Conservation (phyloP, 2,113 vertebrate genomes). For the Bos indicus region DNA sequence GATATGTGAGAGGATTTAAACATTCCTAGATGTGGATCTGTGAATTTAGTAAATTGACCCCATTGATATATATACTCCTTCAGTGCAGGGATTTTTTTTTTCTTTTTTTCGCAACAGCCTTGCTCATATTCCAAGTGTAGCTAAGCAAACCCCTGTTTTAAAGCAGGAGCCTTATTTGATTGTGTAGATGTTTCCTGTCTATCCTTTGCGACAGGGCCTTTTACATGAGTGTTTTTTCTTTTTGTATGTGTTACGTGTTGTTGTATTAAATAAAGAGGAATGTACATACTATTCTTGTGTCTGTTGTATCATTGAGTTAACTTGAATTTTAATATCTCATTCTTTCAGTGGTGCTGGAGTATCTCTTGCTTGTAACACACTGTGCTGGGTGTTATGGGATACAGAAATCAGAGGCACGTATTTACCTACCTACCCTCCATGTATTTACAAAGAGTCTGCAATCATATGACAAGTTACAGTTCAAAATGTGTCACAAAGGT, state of each 20-base stretch:
- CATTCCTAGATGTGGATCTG: slow-evolving; percentile 45
- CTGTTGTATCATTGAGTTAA: slow-evolving; percentile 48
- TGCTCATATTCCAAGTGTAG: slow-evolving; percentile 74
- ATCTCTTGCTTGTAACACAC: background rate
- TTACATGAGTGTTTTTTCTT: slow-evolving; percentile 80
- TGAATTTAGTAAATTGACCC: slow-evolving; percentile 20
- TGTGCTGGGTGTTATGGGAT: background rate
- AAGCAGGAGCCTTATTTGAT: slow-evolving; percentile 80
- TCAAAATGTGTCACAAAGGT: background rate
- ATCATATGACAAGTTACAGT: background rate
- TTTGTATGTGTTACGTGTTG: slow-evolving; percentile 81
- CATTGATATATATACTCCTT: slow-evolving; percentile 28
- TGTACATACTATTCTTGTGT: slow-evolving; percentile 75
- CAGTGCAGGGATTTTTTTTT: slow-evolving; percentile 41
- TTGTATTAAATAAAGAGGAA: slow-evolving; percentile 87
- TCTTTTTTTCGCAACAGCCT: slow-evolving; percentile 70
- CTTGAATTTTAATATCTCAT: background rate
- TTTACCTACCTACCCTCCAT: background rate
- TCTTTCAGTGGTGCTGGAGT: background rate
- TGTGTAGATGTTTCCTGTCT: slow-evolving; percentile 78
- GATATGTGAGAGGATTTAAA: background rate
- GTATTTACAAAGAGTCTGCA: background rate
- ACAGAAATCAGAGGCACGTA: background rate
- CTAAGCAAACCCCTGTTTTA: slow-evolving; percentile 75
- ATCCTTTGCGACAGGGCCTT: slow-evolving; percentile 72